Base-by-base conservation (phyloP, 30 jellyfish, hydroid and myxozoan genomes). In the Hydra vulgaris region DNA sequence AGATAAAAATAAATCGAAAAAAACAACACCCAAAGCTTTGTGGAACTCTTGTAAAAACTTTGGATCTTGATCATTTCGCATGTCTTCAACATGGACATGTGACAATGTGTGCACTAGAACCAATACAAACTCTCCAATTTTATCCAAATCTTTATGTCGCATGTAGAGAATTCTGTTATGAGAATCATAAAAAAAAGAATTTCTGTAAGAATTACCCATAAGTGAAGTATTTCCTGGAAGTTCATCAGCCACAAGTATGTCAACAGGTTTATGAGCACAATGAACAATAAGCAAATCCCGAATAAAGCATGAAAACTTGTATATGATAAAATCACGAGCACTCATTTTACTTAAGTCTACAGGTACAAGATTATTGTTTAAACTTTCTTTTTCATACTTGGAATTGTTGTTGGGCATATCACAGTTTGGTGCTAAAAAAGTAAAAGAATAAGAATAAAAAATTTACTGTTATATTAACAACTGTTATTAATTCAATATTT, bases 91-190 rank as follows among this genome's bases (percentile, higher is more conserved):
- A 17, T 91, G 92, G 79, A 86, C 82, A 83, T 91, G 97, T 16
- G 94, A 86, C 74, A 91, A 69, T 7, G 97, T 86, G 69, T 91
- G 97, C n/a, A 91, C 97, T 40, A 91, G 80, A 7, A 91, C 97
- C 76, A 91, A 83, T 76, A 86, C 78, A 75, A 91, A 91, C 66
- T 91, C 97, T 1, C 97, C 97, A 53, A 91, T 95, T n/a, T 88
- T 81, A 66, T 81, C 95, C n/a, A 91, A 77, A 23, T 95, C 91
- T 77, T 86, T 95, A 0, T 95, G 95, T 54, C 97, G 81, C 81
- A 91, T 54, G 79, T 91, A 91, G 77, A 91, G 73, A 16, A 91
- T 68, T 81, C 95, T 77, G 91, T 91, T 91, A 66, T 86, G 83
- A 21, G 97, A 87, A 81, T 91, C 97, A 74, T 54, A 91, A 82